phyloP scores from a whole-genome alignment of 2,797 vertebrate genomes.

The Micropoecilia bifurca region DNA sequence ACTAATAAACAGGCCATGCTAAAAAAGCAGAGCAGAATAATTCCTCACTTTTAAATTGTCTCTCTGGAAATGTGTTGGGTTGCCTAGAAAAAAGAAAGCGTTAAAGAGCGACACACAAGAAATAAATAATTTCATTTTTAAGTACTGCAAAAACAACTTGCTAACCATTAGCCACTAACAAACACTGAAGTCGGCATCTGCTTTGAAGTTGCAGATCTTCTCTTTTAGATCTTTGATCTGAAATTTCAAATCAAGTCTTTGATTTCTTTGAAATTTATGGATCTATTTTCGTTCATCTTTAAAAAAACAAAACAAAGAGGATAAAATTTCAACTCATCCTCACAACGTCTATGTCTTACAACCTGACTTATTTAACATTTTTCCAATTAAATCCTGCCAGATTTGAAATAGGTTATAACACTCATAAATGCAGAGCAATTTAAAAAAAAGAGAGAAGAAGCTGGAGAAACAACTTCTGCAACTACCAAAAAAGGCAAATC shows the following conservation, averaged over 20 bases:
- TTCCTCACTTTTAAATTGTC: not conserved
- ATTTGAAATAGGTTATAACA: not conserved
- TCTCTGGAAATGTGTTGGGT: not conserved
- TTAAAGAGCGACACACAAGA: not conserved
- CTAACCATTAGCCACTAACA: not conserved
- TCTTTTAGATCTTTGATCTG: not conserved
- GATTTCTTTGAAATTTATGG: not conserved
- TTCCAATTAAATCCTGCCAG: not conserved
- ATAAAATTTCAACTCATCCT: not conserved
- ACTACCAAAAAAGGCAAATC: not conserved
- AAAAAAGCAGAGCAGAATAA: not conserved
- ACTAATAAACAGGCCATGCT: not conserved
- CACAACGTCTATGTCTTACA: not conserved
- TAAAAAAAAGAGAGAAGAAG: not conserved
- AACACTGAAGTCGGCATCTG: not conserved
- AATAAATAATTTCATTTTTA: not conserved
- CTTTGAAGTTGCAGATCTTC: not conserved
- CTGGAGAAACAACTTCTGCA: not conserved
- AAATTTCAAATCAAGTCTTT: not conserved
- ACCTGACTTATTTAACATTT: not conserved
- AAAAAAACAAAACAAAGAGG: not conserved
- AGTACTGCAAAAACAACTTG: not conserved
- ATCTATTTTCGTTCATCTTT: not conserved
- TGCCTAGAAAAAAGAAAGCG: not conserved
- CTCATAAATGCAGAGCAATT: not conserved